A percentile compares a stretch with the other conserved stretches of the same genome.
These are phyloP conservation scores for Dicaeum eximium DNA, from an alignment of 2,113 vertebrate genomes.

Conservation along the genomic window DNA sequence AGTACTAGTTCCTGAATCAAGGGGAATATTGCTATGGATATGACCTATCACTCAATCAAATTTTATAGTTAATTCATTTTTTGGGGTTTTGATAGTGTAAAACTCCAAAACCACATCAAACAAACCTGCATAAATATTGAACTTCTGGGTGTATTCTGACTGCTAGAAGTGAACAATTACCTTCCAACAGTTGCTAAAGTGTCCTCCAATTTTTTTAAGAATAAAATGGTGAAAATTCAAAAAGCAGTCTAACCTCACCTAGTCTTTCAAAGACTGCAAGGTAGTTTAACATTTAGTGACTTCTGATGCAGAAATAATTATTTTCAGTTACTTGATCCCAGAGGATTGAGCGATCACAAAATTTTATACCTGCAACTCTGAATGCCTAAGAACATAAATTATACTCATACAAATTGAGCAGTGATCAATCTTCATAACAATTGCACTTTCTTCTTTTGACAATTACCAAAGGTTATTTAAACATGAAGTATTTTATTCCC, in stretches of 20 bases:
- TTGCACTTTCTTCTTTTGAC: not conserved
- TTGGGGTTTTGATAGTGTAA: not conserved
- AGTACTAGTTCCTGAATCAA: not conserved
- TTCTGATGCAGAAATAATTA: not conserved
- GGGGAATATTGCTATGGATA: not conserved
- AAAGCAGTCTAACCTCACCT: not conserved
- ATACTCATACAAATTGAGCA: not conserved
- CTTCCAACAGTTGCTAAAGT: not conserved
- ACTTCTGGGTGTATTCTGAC: not conserved
- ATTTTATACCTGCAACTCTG: not conserved
- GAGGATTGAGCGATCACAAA: not conserved
- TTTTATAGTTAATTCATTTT: not conserved
- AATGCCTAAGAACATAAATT: not conserved
- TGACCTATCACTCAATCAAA: not conserved
- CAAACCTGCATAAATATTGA: not conserved
- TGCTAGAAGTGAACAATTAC: not conserved
- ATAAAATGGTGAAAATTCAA: not conserved
- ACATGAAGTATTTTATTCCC: not conserved
- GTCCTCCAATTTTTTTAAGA: not conserved
- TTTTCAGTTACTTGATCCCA: not conserved
- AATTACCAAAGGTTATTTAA: not conserved
- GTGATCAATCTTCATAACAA: not conserved
- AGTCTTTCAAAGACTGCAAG: not conserved
- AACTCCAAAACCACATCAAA: not conserved
- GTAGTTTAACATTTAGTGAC: not conserved